Evolutionary conservation across 92 coral and sea anemone genomes (phyloP).

Genomic region (Chrysogorgia sp.): DNA sequence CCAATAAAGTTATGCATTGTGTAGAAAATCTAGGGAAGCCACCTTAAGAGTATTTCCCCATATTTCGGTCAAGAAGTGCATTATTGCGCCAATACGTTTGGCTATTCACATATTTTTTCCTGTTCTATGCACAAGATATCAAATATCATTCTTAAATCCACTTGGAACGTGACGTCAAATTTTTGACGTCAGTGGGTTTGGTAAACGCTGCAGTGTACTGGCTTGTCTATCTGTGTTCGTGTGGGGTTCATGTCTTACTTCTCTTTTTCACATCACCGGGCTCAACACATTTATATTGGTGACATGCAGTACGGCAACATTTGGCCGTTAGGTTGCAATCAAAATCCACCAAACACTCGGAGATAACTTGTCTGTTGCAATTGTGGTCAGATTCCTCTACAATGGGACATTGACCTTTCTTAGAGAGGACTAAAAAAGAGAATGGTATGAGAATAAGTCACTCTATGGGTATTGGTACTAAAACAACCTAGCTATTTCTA

Average conservation of each 20-base stretch:
- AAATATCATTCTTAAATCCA: too few relatives aligned
- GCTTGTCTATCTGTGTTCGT: too few relatives aligned
- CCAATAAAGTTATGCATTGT: too few relatives aligned
- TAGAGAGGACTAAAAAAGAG: conserved; percentile 21
- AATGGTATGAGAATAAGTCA: background rate
- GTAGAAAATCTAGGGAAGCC: too few relatives aligned
- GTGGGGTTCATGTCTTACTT: background rate
- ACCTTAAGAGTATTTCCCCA: too few relatives aligned
- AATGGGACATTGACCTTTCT: conserved; percentile 29
- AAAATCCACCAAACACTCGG: conserved; percentile 34
- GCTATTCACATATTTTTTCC: too few relatives aligned
- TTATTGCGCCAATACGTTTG: too few relatives aligned
- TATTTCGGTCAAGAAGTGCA: too few relatives aligned
- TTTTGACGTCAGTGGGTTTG: too few relatives aligned
- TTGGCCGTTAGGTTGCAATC: conserved; percentile 23
- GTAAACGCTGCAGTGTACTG: too few relatives aligned
- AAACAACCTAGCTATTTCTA: background rate
- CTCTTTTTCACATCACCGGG: conserved; percentile 7
- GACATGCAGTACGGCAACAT: conserved; percentile 46
- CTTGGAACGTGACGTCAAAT: too few relatives aligned
- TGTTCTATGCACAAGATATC: too few relatives aligned
- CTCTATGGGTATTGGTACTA: background rate
- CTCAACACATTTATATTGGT: conserved; percentile 28
- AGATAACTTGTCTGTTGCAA: conserved; percentile 27
- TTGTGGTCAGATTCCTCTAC: conserved; percentile 34